These are phyloP conservation scores for Polyommatus iphigenia DNA, from an alignment of 2,888 invertebrate species.

Conservation along the genomic window DNA sequence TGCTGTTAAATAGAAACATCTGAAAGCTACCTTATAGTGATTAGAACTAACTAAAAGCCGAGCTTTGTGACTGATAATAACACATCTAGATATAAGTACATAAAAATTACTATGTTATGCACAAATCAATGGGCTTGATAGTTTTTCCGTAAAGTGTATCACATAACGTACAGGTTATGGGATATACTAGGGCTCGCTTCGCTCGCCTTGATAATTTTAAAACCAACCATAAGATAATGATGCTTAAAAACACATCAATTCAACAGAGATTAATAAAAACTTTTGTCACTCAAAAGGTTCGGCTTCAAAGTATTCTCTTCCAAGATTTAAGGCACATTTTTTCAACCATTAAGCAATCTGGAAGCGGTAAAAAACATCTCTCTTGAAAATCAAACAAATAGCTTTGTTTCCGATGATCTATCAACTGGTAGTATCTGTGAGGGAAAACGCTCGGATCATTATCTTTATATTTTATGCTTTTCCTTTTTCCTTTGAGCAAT, in stretches of 20 bases:
- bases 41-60: not conserved
- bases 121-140: too few relatives aligned
- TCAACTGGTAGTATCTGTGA: constrained; percentile 45
- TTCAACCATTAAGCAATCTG: constrained; percentile 18
- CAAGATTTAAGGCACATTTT: constrained; percentile 25
- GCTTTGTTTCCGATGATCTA: constrained; percentile 46
- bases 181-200: too few relatives aligned
- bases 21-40: not conserved
- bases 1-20: too few relatives aligned
- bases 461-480: constrained; percentile 29
- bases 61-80: too few relatives aligned
- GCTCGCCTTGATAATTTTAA: not conserved
- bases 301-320: not conserved
- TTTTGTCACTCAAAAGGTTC: not conserved
- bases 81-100: too few relatives aligned
- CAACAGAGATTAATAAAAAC: constrained; percentile 7
- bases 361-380: constrained; percentile 28
- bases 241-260: not conserved
- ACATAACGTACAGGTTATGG: too few relatives aligned
- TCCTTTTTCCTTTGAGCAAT: constrained; percentile 25
- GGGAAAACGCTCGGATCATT: constrained; percentile 37
- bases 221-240: not conserved
- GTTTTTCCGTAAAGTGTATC: too few relatives aligned
- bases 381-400: constrained; percentile 45
- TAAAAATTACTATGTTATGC: too few relatives aligned